Evolutionary conservation across 2,888 invertebrate species (phyloP), one percentile per base, ranked within the genome.

Genomic region (Cephus rjabovi): DNA sequence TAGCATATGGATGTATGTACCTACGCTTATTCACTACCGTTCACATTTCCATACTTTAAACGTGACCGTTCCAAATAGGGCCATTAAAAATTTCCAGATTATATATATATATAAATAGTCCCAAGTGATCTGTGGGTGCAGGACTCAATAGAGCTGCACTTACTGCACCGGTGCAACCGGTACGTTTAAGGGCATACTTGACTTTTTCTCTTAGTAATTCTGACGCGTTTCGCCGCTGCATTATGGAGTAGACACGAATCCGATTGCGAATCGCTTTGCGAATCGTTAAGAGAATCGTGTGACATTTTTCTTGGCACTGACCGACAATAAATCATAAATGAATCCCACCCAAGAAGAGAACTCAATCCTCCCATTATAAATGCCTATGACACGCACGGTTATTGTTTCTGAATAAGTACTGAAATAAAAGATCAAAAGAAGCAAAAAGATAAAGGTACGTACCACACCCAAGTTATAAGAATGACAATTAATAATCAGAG

Each of bases 71-170:
- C 74, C 74, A 74, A 34, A 74, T 74, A 74, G 74, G 74, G 35
- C 74, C 35, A 34, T 34, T 74, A 74, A 74, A n/a, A 74, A 74
- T 74, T 34, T 35, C 37, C 74, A 35, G 84, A 73, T 80, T 81
- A 77, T 81, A 82, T 80, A 83, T 80, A 75, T 80, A 75, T 81
- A 77, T 81, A 83, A 80, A 83, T 79, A 82, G 77, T 77, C 75
- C 69, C 75, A 75, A 75, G 75, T 75, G 81, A 81, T 81, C 80
- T 80, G 83, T 81, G 79, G 80, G 79, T 83, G 81, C 78, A 78
- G 82, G 78, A 79, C 40, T 73, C 73, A 81, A 80, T 77, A 75
- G 79, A 83, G 76, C 71, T 71, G 71, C 71, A 71, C 23, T 56
- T 23, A 23, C 56, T 56, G 56, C 56, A 56, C 23, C 56, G 34